Evolutionary conservation across 2,797 vertebrate genomes (phyloP).

Genomic region (Syngnathus rostellatus): DNA sequence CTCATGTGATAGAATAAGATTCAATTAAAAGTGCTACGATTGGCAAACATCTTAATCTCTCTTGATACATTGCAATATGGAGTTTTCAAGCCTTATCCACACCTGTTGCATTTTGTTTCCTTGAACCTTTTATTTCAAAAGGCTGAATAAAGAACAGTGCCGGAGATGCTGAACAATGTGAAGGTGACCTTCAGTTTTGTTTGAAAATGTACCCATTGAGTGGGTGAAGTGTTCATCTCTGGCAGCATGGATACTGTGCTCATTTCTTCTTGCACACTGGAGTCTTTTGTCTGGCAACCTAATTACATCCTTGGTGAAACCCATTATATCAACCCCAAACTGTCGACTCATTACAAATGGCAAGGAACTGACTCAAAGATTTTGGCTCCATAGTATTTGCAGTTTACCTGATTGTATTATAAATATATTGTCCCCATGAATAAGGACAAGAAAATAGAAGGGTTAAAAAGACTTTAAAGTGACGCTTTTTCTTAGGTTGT

Average conservation of each 20-base stretch:
- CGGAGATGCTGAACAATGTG: background rate
- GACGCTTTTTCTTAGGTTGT: too few species aligned
- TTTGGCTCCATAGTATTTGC: background rate
- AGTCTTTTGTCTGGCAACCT: background rate
- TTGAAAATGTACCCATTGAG: background rate
- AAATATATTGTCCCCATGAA: too few species aligned
- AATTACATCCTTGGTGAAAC: background rate
- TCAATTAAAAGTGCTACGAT: too few species aligned
- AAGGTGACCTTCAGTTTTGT: background rate
- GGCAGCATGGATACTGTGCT: background rate
- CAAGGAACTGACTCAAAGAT: background rate
- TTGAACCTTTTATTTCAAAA: background rate
- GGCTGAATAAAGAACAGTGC: background rate
- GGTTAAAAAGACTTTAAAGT: too few species aligned
- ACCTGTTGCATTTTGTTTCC: background rate
- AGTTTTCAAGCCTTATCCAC: background rate
- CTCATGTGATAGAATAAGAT: too few species aligned
- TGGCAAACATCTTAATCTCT: too few species aligned
- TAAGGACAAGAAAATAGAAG: too few species aligned
- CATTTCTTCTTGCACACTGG: too few species aligned
- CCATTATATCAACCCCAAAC: background rate
- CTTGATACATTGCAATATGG: background rate
- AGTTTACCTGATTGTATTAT: background rate
- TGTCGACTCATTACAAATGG: background rate
- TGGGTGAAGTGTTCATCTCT: background rate